Conservation (phyloP, 2,113 vertebrate genomes). For the Oophaga pumilio region DNA sequence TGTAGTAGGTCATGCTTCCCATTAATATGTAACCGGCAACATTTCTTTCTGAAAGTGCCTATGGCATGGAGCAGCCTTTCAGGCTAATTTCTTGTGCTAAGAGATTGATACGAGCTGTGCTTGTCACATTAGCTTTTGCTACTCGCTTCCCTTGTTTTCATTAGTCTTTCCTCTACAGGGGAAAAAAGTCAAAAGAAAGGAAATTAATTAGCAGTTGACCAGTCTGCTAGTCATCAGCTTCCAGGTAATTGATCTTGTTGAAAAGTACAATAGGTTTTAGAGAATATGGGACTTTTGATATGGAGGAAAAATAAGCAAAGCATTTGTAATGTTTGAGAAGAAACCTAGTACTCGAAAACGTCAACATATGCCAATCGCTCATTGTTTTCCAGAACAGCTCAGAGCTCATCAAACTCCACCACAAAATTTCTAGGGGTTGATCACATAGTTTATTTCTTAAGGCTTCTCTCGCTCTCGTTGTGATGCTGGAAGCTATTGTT, state of each 20-base stretch:
- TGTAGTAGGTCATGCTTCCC: conserved; percentile 7
- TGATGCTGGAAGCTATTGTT: too few species aligned
- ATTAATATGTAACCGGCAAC: conserved; percentile 47
- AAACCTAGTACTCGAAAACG: not conserved
- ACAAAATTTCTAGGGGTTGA: too few species aligned
- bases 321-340: not conserved
- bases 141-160: conserved; percentile 41
- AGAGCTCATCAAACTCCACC: not conserved
- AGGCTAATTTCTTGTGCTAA: conserved; percentile 39
- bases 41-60: conserved; percentile 32
- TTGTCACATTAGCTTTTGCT: conserved; percentile 24
- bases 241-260: not conserved
- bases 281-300: not conserved
- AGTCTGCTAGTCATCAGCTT: not conserved
- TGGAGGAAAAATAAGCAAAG: too few species aligned
- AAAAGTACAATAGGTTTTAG: not conserved
- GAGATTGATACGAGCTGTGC: conserved; percentile 30
- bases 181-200: conserved; percentile 9
- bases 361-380: not conserved
- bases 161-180: conserved; percentile 21
- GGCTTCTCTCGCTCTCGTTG: too few species aligned
- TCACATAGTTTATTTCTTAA: not conserved
- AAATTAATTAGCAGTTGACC: conserved; percentile 34
- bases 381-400: not conserved
- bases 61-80: conserved; percentile 15